These are phyloP conservation scores for Grammomys surdaster DNA, from an alignment of 2,113 vertebrate genomes.

Conservation along the genomic window DNA sequence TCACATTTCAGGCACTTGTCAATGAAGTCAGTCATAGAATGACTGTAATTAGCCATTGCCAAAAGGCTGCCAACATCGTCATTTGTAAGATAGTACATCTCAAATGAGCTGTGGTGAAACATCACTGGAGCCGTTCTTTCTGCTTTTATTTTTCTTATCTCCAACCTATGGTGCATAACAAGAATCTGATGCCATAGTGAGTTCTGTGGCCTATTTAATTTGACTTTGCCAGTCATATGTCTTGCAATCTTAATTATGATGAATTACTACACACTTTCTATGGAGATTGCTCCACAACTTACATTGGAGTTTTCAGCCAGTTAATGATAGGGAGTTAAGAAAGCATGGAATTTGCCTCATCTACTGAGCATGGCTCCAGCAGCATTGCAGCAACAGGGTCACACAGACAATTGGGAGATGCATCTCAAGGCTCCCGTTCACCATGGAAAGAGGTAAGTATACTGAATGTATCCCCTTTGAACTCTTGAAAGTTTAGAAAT, in stretches of 20 bases:
- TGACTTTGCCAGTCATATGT: too few relatives aligned
- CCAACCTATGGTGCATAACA: not conserved
- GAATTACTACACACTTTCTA: not conserved
- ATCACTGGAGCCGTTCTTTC: not conserved
- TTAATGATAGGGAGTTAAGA: not conserved
- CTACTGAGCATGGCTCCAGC: not conserved
- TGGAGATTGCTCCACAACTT: not conserved
- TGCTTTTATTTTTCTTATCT: not conserved
- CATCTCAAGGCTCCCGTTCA: not conserved
- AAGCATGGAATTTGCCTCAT: not conserved
- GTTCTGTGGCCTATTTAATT: accelerated
- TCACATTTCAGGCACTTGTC: not conserved
- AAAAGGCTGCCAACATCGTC: not conserved
- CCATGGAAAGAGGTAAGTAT: not conserved
- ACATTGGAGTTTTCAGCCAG: not conserved
- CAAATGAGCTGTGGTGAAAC: not conserved
- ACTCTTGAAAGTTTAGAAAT: too few relatives aligned
- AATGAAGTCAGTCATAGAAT: not conserved
- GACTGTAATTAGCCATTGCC: not conserved
- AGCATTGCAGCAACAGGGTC: too few relatives aligned
- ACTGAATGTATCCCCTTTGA: not conserved
- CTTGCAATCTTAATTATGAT: not conserved
- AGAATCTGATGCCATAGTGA: not conserved
- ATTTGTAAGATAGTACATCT: not conserved
- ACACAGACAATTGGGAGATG: not conserved